phyloP scores from a whole-genome alignment of 2,797 vertebrate species.

The Synanceia verrucosa region DNA sequence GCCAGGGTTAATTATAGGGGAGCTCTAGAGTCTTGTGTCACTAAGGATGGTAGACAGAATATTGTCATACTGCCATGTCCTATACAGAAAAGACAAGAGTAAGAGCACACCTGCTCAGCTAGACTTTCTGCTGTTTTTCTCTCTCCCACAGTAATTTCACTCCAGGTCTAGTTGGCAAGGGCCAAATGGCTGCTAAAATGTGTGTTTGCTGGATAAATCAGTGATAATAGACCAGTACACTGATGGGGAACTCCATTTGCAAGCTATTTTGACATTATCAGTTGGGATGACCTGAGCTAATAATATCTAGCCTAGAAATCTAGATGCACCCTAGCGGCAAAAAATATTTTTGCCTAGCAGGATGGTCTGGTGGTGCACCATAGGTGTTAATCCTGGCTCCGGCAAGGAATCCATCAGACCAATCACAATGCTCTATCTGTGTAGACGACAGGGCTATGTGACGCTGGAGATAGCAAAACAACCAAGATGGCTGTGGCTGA shows the following conservation, averaged over 20 bases:
- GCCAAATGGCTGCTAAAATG: conserved; percentile 43
- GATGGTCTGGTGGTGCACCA: no score
- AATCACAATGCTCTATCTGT: no score
- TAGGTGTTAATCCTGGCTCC: no score
- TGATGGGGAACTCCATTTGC: background rate
- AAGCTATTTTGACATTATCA: background rate
- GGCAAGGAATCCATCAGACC: no score
- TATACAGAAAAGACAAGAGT: conserved; percentile 80
- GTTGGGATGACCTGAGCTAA: no score
- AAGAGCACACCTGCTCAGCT: conserved; percentile 72
- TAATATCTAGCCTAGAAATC: no score
- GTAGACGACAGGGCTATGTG: no score
- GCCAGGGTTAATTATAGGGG: conserved; percentile 90
- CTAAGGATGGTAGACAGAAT: conserved; percentile 78
- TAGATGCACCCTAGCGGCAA: no score
- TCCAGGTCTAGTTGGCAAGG: conserved; percentile 30
- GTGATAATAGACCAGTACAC: background rate
- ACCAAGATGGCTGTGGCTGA: no score
- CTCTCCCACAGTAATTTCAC: conserved; percentile 39
- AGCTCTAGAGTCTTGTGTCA: conserved; percentile 83
- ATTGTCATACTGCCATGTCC: conserved; percentile 85
- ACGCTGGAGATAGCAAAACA: no score
- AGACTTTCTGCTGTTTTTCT: conserved; percentile 43
- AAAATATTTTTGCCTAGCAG: no score
- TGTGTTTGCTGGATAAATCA: conserved; percentile 37